Conservation (phyloP, 2,113 vertebrate genomes). For the Corythornis madagascariensis region DNA sequence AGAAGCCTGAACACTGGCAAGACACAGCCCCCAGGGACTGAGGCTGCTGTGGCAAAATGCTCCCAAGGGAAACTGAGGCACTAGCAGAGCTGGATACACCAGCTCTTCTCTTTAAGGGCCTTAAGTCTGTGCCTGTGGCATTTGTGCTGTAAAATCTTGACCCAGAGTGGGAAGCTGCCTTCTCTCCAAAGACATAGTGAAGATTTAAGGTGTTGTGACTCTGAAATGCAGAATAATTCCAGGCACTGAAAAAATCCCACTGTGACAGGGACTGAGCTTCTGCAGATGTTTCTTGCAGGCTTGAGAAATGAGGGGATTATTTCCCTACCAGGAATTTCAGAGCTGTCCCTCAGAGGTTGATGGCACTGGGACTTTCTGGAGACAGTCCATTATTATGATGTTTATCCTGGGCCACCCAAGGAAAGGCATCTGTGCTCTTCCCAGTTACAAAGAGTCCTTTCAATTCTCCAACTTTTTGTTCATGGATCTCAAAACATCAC, state of each 20-base stretch:
- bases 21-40: accelerated
- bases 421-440: neutral
- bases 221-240: neutral
- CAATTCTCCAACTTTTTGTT: neutral
- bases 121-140: neutral
- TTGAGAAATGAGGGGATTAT: neutral
- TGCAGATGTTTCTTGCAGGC: neutral
- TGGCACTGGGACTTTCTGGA: neutral
- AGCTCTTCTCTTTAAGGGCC: neutral
- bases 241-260: neutral
- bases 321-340: neutral
- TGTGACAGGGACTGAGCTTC: neutral
- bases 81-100: neutral
- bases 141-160: neutral
- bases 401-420: neutral
- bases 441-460: neutral
- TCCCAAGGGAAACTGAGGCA: slow-evolving; percentile 33
- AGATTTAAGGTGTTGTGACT: neutral
- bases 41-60: neutral
- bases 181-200: neutral
- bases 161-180: neutral
- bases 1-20: neutral
- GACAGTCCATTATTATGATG: neutral
- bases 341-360: neutral
- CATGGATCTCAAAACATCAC: neutral